Conservation (phyloP, 2,113 vertebrate species). For the Siphamia tubifer region DNA sequence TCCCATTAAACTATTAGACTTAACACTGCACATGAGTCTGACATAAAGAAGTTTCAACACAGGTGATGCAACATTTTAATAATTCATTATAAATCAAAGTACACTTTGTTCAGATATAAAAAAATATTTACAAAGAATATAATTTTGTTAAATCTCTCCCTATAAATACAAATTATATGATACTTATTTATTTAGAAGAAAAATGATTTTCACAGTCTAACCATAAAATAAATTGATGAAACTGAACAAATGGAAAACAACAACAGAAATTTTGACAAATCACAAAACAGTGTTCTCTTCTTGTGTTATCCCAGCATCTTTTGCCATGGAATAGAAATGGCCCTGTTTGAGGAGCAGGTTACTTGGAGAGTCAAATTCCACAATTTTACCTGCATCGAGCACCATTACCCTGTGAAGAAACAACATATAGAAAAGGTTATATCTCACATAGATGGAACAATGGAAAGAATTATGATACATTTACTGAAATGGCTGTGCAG, state of each 20-base stretch:
- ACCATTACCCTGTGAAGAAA: slow-evolving; percentile 88
- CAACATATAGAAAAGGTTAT: background rate
- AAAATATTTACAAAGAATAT: slow-evolving; percentile 12
- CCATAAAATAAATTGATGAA: background rate
- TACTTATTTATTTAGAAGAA: no score
- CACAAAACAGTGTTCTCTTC: slow-evolving; percentile 67
- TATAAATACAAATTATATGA: slow-evolving; percentile 21
- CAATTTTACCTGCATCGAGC: slow-evolving; percentile 88
- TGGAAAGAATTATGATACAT: no score
- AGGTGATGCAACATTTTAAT: no score
- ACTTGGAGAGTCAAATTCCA: slow-evolving; percentile 87
- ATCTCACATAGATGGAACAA: no score
- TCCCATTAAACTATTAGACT: no score
- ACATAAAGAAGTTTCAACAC: no score
- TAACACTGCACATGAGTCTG: no score
- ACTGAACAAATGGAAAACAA: background rate
- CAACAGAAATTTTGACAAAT: no score
- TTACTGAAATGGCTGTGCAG: no score
- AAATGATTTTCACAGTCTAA: slow-evolving; percentile 4
- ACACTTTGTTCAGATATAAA: slow-evolving; percentile 26
- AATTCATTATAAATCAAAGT: background rate
- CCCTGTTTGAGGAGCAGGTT: slow-evolving; percentile 80
- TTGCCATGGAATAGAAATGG: slow-evolving; percentile 86
- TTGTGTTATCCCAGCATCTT: slow-evolving; percentile 86
- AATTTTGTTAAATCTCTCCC: background rate